Evolutionary conservation across 1,140 invertebrate genomes (phyloP).

Genomic region (Aporrectodea caliginosa): DNA sequence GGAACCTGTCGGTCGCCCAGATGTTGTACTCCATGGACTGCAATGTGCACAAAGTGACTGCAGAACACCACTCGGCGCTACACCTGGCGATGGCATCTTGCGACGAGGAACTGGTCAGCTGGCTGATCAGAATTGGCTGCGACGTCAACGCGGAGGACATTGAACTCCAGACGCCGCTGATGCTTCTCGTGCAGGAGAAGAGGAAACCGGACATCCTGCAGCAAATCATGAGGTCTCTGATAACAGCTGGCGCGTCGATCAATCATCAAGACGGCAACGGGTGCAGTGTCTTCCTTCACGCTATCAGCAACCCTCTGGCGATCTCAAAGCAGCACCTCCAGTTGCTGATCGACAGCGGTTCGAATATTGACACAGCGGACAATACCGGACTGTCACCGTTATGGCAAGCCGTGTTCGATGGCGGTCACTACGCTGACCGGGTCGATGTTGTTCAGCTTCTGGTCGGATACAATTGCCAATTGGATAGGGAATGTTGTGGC

Average conservation of each 20-base stretch:
- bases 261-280: conserved; percentile 17
- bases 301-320: conserved; percentile 4
- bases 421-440: conserved; percentile 7
- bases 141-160: conserved; percentile 1
- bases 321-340: conserved; percentile 18
- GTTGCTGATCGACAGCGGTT: not conserved
- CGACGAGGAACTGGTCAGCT: not conserved
- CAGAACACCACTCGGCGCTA: not conserved
- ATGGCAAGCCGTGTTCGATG: conserved; percentile 20
- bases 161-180: conserved; percentile 8
- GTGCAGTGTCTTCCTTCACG: conserved; percentile 10
- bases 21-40: conserved; percentile 2
- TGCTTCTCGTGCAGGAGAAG: conserved; percentile 17
- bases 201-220: not conserved
- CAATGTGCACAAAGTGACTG: not conserved
- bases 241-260: not conserved
- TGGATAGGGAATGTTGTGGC: conserved; percentile 16
- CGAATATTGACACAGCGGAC: conserved; percentile 11
- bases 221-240: conserved; percentile 18
- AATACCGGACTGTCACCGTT: conserved; percentile 12
- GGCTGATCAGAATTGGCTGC: conserved; percentile 15
- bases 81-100: not conserved
- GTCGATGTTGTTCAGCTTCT: conserved; percentile 10
- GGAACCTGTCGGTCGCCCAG: not conserved
- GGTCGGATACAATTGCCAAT: conserved; percentile 12